phyloP scores from a whole-genome alignment of 2,888 invertebrate species.

The Chloromyia formosa region DNA sequence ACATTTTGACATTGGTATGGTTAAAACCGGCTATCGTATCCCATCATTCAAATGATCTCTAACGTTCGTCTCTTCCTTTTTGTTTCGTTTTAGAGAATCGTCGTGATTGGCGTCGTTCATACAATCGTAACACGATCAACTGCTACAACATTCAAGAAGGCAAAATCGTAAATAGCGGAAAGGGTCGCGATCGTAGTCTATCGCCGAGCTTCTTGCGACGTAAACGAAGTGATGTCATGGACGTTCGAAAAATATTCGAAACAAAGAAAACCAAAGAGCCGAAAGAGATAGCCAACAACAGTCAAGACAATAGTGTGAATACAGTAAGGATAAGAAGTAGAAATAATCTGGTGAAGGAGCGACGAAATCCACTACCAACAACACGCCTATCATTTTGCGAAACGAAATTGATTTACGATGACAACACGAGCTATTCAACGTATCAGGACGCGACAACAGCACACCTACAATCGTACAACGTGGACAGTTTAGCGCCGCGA shows the following conservation, averaged over 20 bases:
- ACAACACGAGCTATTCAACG: not conserved
- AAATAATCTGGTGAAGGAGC: constrained; percentile 29
- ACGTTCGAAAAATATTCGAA: constrained; percentile 37
- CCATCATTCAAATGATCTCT: no score
- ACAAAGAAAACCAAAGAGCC: constrained; percentile 36
- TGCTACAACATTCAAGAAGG: constrained; percentile 40
- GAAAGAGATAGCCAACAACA: not conserved
- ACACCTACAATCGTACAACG: not conserved
- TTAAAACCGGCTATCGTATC: no score
- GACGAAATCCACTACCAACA: constrained; percentile 37
- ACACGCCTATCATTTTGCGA: constrained; percentile 39
- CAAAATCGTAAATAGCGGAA: constrained; percentile 27
- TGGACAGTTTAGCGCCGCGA: constrained; percentile 4
- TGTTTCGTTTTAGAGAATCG: constrained; percentile 31
- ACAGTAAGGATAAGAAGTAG: not conserved
- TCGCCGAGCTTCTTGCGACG: constrained; percentile 35
- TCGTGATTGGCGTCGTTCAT: constrained; percentile 37
- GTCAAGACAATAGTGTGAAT: constrained; percentile 19
- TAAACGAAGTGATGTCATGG: constrained; percentile 36
- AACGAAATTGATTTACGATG: constrained; percentile 29
- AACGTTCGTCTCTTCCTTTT: no score
- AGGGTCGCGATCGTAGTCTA: constrained; percentile 28
- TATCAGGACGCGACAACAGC: not conserved
- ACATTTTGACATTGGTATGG: no score
- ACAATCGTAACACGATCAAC: constrained; percentile 32